Evolutionary conservation across 2,797 vertebrate genomes (phyloP).

Genomic region (Tarsius wallacei): DNA sequence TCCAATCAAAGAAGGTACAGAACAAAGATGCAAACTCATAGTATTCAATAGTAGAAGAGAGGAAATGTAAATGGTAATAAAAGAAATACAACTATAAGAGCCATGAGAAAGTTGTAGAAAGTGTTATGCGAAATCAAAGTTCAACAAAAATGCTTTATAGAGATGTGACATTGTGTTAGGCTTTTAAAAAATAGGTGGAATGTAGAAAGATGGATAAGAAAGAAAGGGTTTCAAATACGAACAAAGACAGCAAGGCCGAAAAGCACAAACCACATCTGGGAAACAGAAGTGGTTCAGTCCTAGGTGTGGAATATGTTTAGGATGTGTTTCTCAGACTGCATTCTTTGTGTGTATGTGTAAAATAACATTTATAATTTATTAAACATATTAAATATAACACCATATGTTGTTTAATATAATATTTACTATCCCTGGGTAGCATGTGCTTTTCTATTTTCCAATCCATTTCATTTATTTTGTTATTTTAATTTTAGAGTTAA

Average conservation of each 20-base stretch:
- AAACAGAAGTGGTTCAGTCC: not conserved
- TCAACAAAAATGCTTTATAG: constrained; percentile 4
- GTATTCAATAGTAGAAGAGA: not conserved
- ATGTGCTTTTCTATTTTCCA: too few species aligned
- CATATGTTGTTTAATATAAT: too few species aligned
- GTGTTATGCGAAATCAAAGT: not conserved
- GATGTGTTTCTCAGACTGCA: not conserved
- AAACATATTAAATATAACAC: too few species aligned
- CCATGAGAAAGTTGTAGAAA: not conserved
- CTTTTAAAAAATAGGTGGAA: constrained; percentile 21
- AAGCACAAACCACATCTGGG: not conserved
- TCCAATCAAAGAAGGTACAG: not conserved
- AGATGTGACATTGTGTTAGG: not conserved
- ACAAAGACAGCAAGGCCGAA: not conserved
- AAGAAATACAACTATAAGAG: not conserved
- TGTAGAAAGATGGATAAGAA: not conserved
- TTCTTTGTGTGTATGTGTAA: not conserved
- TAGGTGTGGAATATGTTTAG: not conserved
- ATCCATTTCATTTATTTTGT: too few species aligned
- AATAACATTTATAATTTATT: too few species aligned
- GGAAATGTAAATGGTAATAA: not conserved
- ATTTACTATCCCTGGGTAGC: too few species aligned
- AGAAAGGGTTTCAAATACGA: constrained; percentile 27
- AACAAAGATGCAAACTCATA: not conserved
- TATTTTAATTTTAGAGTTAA: too few species aligned